A percentile compares a stretch with the other conserved stretches of the same genome.
These are phyloP conservation scores for Crocidura indochinensis DNA, from an alignment of 2,797 vertebrate species.

Conservation along the genomic window DNA sequence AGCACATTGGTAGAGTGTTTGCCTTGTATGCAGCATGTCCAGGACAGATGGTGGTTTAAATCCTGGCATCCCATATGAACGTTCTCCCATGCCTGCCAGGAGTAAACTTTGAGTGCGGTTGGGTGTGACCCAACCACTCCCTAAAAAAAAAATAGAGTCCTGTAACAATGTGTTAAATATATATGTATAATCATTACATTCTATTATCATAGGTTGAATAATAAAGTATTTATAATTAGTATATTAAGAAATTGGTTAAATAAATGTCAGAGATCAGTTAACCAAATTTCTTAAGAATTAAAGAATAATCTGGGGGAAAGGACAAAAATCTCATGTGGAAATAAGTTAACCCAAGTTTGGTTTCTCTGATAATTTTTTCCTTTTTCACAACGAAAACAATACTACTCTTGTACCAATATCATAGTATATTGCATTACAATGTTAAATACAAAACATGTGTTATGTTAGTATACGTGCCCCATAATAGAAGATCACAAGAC, in stretches of 20 bases:
- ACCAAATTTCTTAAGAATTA: neutral
- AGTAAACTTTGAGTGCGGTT: too few species aligned
- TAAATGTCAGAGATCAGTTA: neutral
- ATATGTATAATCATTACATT: too few species aligned
- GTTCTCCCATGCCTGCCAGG: too few species aligned
- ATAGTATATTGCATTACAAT: neutral
- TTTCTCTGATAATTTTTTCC: neutral
- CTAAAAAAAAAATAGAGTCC: too few species aligned
- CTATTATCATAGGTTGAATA: neutral
- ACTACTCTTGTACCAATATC: neutral
- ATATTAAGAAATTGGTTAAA: neutral
- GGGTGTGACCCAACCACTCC: too few species aligned
- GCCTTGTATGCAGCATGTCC: too few species aligned
- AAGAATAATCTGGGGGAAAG: conserved; percentile 14
- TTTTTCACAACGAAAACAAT: neutral
- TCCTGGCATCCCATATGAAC: too few species aligned
- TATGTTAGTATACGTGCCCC: neutral
- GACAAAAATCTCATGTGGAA: neutral
- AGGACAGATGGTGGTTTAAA: too few species aligned
- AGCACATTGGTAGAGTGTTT: too few species aligned
- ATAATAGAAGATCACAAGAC: neutral
- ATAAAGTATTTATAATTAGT: neutral
- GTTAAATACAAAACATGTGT: neutral
- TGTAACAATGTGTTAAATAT: too few species aligned
- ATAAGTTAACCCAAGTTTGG: neutral